These are phyloP conservation scores for Agelaius phoeniceus DNA, from an alignment of 2,113 vertebrate species.

Conservation along the genomic window DNA sequence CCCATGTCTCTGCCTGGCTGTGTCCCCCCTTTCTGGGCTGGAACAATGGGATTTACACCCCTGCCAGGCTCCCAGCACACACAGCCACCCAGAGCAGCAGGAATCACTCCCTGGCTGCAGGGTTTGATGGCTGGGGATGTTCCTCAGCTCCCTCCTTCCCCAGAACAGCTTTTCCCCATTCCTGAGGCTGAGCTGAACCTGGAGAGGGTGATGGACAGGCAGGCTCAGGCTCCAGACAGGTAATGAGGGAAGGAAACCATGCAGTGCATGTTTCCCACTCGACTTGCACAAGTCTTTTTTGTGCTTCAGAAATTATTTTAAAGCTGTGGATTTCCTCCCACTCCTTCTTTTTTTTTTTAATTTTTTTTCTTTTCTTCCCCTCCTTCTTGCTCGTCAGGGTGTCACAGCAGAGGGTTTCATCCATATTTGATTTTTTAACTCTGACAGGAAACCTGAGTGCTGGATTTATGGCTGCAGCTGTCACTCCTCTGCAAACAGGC, in stretches of 20 bases:
- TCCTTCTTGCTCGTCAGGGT: background rate
- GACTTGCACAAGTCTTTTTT: background rate
- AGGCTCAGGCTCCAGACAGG: background rate
- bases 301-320: background rate
- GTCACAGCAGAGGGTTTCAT: background rate
- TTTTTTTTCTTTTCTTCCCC: too few relatives aligned
- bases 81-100: background rate
- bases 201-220: background rate
- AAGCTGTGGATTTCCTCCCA: background rate
- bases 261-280: background rate
- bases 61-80: background rate
- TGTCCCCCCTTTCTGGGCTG: background rate
- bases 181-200: background rate
- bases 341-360: background rate
- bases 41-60: background rate
- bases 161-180: background rate
- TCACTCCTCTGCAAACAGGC: slow-evolving; percentile 10
- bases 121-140: background rate
- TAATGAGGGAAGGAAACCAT: background rate
- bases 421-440: background rate
- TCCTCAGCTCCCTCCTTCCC: background rate
- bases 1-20: too few relatives aligned
- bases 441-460: background rate
- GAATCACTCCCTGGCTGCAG: background rate
- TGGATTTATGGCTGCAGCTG: slow-evolving; percentile 44